Base-by-base conservation (phyloP, 2,797 vertebrate species). In the Acanthornis magna region DNA sequence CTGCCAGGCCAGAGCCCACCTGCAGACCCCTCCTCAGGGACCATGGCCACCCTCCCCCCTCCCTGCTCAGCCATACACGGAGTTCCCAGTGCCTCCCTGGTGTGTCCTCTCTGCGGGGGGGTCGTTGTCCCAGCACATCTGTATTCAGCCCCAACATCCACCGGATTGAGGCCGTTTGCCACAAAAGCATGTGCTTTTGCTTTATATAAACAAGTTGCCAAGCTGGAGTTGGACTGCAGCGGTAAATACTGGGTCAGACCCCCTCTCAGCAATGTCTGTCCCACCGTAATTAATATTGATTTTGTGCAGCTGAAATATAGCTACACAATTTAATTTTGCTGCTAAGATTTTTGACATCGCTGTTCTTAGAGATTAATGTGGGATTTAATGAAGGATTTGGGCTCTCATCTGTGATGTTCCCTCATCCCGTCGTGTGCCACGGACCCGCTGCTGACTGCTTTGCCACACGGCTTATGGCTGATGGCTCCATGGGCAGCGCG, bases 321-420 rank as follows among this genome's bases (percentile, higher is more conserved):
- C 82, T 87, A 85, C 76, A 94, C 63, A 58, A 95, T 95, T 95
- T 96, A 96, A 97, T 96, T 97, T 97, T 95, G 92, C 90, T 95
- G 93, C 93, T 97, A 95, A 95, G 96, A 95, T 96, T 97, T 96
- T 95, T 97, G 96, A 97, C 96, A 94, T 94, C 3, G 55, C 79
- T 92, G 90, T 91, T 95, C 95, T 88, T 90, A 62, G 95, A 96
- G 94, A 96, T 96, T 96, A 97, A 92, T 83, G 60, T 63, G 87
- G 94, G 91, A 87, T 96, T 97, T 95, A 97, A 95, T 88, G 92
- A 91, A 77, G 92, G 95, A 96, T 97, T 96, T 96, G 81, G 86
- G 77, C 81, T 96, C 88, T 95, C 90, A 76, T 92, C 94, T 85
- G 78, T 50, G 81, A 85, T 86, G 85, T 85, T 94, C 76, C 75